These are phyloP conservation scores for Oscheius sp. DNA, from an alignment of 2,888 invertebrate species.

Conservation along the genomic window DNA sequence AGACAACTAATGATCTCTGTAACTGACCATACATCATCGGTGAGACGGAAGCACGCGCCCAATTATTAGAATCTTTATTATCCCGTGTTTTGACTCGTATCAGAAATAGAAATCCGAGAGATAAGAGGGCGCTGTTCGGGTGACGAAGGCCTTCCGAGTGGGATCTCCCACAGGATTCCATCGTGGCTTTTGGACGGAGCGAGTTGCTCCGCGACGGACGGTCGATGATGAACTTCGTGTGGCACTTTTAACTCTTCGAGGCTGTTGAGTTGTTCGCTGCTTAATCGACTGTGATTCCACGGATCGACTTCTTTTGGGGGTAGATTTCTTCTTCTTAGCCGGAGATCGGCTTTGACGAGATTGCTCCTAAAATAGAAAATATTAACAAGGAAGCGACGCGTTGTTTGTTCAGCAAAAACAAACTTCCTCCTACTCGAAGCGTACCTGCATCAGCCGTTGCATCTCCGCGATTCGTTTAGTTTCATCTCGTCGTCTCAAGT, in stretches of 20 bases:
- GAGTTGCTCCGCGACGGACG: constrained; percentile 9
- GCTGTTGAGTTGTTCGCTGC: background rate
- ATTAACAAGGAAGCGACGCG: background rate
- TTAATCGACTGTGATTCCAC: background rate
- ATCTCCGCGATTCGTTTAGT: background rate
- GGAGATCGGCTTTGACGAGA: background rate
- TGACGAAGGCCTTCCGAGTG: constrained; percentile 23
- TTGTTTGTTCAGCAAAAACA: background rate
- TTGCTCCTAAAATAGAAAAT: background rate
- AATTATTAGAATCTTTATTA: too few relatives aligned
- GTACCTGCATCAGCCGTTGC: background rate
- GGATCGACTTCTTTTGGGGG: background rate
- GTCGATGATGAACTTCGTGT: background rate
- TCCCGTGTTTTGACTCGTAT: background rate
- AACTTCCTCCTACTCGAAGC: background rate
- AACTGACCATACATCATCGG: too few relatives aligned
- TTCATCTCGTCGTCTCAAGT: constrained; percentile 3
- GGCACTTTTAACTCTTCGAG: background rate
- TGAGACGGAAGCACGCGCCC: too few relatives aligned
- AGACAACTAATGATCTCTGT: too few relatives aligned
- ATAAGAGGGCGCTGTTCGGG: constrained; percentile 3
- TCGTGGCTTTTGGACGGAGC: background rate
- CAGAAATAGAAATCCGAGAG: constrained; percentile 32
- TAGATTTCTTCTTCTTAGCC: background rate
- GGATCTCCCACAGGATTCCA: constrained; percentile 31